These are phyloP conservation scores for Muntiacus reevesi DNA, from an alignment of 2,113 vertebrate genomes.

Conservation along the genomic window DNA sequence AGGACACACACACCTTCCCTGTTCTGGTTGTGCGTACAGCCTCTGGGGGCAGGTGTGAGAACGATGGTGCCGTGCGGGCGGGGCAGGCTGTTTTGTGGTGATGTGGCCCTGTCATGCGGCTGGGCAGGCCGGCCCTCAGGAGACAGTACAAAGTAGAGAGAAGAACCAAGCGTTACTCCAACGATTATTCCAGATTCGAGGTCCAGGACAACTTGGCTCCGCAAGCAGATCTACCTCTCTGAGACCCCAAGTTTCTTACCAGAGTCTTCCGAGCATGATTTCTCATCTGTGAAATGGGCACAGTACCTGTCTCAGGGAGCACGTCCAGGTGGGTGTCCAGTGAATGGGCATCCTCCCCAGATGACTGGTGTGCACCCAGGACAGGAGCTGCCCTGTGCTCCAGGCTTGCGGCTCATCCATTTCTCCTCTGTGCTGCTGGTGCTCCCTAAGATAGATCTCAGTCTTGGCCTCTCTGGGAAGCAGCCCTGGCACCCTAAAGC, in stretches of 20 bases:
- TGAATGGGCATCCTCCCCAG: not conserved
- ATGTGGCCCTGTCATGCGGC: too few species aligned
- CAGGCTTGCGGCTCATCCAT: fast-evolving
- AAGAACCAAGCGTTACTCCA: not conserved
- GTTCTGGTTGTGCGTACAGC: not conserved
- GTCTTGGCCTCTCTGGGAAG: not conserved
- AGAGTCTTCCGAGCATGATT: not conserved
- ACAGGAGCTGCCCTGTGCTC: too few species aligned
- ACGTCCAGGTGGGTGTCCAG: not conserved
- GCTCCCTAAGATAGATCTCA: not conserved
- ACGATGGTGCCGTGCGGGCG: fast-evolving
- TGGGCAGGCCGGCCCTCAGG: not conserved
- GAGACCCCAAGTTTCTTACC: not conserved
- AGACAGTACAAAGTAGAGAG: not conserved
- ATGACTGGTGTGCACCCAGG: not conserved
- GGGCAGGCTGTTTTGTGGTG: not conserved
- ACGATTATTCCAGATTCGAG: not conserved
- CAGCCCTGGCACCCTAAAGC: not conserved
- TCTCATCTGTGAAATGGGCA: not conserved
- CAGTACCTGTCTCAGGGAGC: not conserved
- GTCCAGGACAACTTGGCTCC: not conserved
- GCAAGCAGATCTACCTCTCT: not conserved
- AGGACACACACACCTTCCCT: not conserved
- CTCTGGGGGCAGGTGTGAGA: fast-evolving
- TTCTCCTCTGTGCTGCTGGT: not conserved